Evolutionary conservation across 1,140 invertebrate genomes (phyloP).

Genomic region (Plectrocnemia conspersa): DNA sequence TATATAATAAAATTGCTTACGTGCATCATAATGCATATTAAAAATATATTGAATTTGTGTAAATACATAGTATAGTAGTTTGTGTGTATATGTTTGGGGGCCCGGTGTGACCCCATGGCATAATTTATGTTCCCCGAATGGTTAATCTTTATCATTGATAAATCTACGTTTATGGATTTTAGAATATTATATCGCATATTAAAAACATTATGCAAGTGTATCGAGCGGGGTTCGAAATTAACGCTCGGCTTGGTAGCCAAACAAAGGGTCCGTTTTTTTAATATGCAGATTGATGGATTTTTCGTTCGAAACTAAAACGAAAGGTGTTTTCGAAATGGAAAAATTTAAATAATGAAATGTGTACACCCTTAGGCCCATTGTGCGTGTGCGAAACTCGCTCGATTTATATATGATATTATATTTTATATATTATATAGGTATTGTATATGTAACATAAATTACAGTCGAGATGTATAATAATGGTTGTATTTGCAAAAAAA

Average conservation of each 20-base stretch:
- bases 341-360: slow-evolving; percentile 4
- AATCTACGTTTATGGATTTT: slow-evolving; percentile 27
- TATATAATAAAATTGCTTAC: too few species aligned
- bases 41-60: too few species aligned
- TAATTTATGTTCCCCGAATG: slow-evolving; percentile 24
- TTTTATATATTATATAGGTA: too few species aligned
- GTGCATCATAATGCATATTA: too few species aligned
- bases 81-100: too few species aligned
- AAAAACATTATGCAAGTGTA: slow-evolving; percentile 20
- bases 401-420: too few species aligned
- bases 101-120: slow-evolving; percentile 14
- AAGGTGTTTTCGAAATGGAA: slow-evolving; percentile 15
- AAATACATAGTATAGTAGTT: too few species aligned
- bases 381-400: too few species aligned
- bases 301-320: slow-evolving; percentile 22
- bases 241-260: slow-evolving; percentile 25
- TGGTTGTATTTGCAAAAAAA: too few species aligned
- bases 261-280: slow-evolving; percentile 23
- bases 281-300: slow-evolving; percentile 27
- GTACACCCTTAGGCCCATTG: too few species aligned
- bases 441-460: too few species aligned
- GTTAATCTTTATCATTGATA: slow-evolving; percentile 25
- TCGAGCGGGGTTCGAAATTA: slow-evolving; percentile 13
- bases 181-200: slow-evolving; percentile 24
- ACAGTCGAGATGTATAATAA: too few species aligned